Evolutionary conservation across 2,113 vertebrate species (phyloP), one percentile per base, ranked within the genome.

Genomic region (Ptychochromis oligacanthus): DNA sequence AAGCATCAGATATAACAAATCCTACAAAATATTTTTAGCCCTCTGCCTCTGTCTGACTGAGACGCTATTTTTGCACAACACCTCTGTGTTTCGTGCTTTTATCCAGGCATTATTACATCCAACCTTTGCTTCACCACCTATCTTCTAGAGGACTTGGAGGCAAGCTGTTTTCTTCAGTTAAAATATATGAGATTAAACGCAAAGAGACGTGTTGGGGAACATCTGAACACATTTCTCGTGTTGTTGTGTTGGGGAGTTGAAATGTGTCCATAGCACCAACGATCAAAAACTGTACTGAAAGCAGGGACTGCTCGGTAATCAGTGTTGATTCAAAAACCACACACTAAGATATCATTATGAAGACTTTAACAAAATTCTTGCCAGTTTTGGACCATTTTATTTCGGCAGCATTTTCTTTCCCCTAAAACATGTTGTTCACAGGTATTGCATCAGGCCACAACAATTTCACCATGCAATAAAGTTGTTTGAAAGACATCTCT

Each of bases 1-100:
- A 77, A 83, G 55, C 87, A 88, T 90, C 86, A 76, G 56, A 81
- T 81, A 22, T 74, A 86, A 7, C n/a, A 74, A 81, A 90, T 79
- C 67, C 61, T 64, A 22, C 82, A 81, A 54, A 60, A 54, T 43
- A 36, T 22, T 81, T 79, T 83, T 24, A 88, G 75, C 54, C 79
- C 34, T 43, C 56, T 52, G 72, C 65, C 46, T 70, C 28, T 59
- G 31, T 15, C 22, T 84, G 74, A 81, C 24, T 81, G 85, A 77
- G 56, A 7, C 40, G 49, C 72, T 82, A 76, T 88, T 81, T 88
- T 89, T 64, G 72, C 76, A 57, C 49, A 18, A 52, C 52, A 81
- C 62, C 18, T 72, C 67, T 59, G 43, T 54, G 31, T 72, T 36
- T 54, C 4, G 1, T 40, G 49, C 62, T 52, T 75, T 74, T 34